Base-by-base conservation (phyloP, 2,888 invertebrate genomes). In the Eupithecia exiguata region DNA sequence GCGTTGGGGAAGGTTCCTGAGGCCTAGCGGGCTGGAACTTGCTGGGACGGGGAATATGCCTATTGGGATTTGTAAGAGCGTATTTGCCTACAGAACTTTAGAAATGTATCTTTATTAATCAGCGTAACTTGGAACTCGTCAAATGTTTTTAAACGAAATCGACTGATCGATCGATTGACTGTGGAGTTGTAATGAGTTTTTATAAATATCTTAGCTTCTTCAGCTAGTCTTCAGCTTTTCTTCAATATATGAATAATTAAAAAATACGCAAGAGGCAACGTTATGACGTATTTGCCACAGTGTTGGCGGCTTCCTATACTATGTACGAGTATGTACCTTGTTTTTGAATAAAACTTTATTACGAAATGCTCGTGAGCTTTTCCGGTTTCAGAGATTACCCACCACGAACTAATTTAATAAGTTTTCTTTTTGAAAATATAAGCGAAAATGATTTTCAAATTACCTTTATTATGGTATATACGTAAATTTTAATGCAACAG, bases 1-100 rank as follows among this genome's bases (percentile, higher is more conserved):
- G 68, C 40, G 71, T 74, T 74, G 74, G 71, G 74, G 74, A 71
- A 74, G 74, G 74, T 61, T 53, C 68, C 61, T 25, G 16, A 38
- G 40, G 14, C 14, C 35, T 4, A 12, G 35, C 18, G 5, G 35
- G 3, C 62, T 21, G 49, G 21, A 25, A 21, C 58, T 58, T 58
- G 25, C 12, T 4, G n/a, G n/a, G n/a, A 21, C 21, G 14, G 58
- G 21, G 12, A 53, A 58, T 58, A 25, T 25, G 25, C 5, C 25
- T 49, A 3, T 25, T 5, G 58, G 14, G 58, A 58, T 53, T 53
- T 21, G 1, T 58, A 14, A 58, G 21, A 53, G 3, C 25, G 58
- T 58, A 10, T 53, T 58, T 25, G 58, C 58, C 25, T 14, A 1
- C 5, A 53, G n/a, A 10, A 21, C 21, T 5, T n/a, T 10, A 53